Conservation (phyloP, 2,888 invertebrate species). For the Agrilus mali region DNA sequence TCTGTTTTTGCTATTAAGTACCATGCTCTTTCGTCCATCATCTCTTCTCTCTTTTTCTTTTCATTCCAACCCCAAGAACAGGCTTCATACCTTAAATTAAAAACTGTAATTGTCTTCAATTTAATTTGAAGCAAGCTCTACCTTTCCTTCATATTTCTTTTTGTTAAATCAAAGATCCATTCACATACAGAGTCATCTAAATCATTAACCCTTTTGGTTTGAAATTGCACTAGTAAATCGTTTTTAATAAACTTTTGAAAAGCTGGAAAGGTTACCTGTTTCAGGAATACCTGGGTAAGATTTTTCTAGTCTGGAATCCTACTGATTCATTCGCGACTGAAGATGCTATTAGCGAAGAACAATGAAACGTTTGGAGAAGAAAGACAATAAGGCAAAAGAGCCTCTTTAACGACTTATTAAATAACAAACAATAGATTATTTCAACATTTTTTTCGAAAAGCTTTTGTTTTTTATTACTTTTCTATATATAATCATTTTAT, state of each 20-base stretch:
- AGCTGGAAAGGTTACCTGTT: constrained; percentile 44
- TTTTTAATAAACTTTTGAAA: constrained; percentile 50
- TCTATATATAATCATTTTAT: too few species aligned
- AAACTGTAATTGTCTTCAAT: constrained; percentile 1
- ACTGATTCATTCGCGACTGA: too few species aligned
- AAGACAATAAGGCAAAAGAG: too few species aligned
- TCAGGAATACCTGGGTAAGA: too few species aligned
- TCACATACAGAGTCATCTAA: constrained; percentile 44
- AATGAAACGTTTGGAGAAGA: too few species aligned
- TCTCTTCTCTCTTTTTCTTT: constrained; percentile 57
- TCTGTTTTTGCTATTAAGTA: constrained; percentile 52
- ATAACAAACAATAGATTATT: too few species aligned
- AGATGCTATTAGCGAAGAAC: too few species aligned
- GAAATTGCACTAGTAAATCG: constrained; percentile 46
- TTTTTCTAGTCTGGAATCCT: too few species aligned
- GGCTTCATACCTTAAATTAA: constrained; percentile 44
- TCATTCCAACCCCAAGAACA: constrained; percentile 75
- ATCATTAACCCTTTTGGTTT: constrained; percentile 43
- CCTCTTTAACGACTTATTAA: too few species aligned
- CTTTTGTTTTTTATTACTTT: too few species aligned
- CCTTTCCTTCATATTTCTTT: constrained; percentile 66
- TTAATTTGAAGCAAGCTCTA: constrained; percentile 33
- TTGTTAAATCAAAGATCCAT: constrained; percentile 64
- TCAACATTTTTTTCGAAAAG: too few species aligned
- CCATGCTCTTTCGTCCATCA: constrained; percentile 61